Evolutionary conservation across 2,797 vertebrate genomes (phyloP).

Genomic region (Perdix hodgsoniae): DNA sequence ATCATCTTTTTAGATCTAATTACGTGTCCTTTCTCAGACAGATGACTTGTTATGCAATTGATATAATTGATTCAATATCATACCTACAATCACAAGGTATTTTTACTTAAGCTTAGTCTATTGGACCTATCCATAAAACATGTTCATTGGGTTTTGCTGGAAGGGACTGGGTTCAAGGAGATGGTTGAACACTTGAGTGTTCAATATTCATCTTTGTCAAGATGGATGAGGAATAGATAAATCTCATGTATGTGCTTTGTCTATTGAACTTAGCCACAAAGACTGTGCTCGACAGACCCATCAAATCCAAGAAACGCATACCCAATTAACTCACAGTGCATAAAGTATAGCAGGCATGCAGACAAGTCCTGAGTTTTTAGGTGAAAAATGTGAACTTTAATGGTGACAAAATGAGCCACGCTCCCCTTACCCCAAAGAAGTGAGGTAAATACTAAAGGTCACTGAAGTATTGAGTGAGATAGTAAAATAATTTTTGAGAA

Average conservation of each 20-base stretch:
- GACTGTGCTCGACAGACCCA: slow-evolving; percentile 22
- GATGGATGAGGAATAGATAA: slow-evolving; percentile 53
- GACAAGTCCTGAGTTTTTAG: not conserved
- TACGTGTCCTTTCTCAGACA: slow-evolving; percentile 22
- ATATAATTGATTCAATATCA: slow-evolving; percentile 42
- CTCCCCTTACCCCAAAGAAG: not conserved
- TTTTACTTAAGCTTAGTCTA: slow-evolving; percentile 54
- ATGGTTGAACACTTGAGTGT: not conserved
- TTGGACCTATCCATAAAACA: slow-evolving; percentile 22
- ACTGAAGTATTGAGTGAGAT: not conserved
- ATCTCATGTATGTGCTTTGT: slow-evolving; percentile 41
- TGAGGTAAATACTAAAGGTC: not conserved
- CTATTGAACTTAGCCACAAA: slow-evolving; percentile 37
- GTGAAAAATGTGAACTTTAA: slow-evolving; percentile 4
- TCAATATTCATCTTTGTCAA: slow-evolving; percentile 65
- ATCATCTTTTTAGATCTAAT: slow-evolving; percentile 24
- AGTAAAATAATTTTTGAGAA: not conserved
- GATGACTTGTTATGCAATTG: slow-evolving; percentile 41
- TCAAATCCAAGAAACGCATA: slow-evolving; percentile 39
- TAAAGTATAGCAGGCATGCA: not conserved
- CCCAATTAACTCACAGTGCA: slow-evolving; percentile 12
- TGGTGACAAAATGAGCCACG: not conserved
- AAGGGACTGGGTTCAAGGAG: not conserved
- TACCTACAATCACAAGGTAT: slow-evolving; percentile 3
- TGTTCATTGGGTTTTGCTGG: slow-evolving; percentile 12